A percentile compares a stretch with the other conserved stretches of the same genome.
These are phyloP conservation scores for Masnerella sp. DNA, from an alignment of 2,888 invertebrate species.

Conservation along the genomic window DNA sequence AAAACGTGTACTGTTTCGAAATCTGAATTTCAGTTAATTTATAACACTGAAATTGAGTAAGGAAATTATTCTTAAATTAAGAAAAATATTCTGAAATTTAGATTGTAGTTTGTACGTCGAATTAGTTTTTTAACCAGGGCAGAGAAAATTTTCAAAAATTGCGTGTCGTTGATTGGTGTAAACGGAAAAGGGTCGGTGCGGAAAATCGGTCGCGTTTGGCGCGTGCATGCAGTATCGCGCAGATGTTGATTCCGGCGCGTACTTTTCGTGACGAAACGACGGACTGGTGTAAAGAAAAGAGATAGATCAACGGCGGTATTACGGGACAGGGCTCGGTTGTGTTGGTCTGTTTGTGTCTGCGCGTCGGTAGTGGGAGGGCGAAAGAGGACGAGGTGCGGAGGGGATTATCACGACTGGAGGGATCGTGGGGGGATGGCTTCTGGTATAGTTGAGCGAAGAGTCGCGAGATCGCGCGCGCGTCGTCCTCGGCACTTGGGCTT, in stretches of 20 bases:
- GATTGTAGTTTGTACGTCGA: no score
- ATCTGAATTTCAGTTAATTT: no score
- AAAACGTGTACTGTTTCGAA: no score
- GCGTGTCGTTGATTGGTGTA: no score
- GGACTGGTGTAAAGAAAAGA: conserved; percentile 44
- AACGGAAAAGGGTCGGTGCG: no score
- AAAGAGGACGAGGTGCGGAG: conserved; percentile 78
- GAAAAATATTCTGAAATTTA: no score
- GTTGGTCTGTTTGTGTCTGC: conserved; percentile 61
- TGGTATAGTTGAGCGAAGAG: conserved; percentile 69
- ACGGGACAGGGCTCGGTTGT: conserved; percentile 57
- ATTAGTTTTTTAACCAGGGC: no score
- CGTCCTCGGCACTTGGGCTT: conserved; percentile 77
- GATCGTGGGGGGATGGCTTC: conserved; percentile 63
- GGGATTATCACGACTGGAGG: conserved; percentile 64
- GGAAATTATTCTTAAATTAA: no score
- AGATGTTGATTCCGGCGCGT: conserved; percentile 28
- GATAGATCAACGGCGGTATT: conserved; percentile 46
- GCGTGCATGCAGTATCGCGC: conserved; percentile 13
- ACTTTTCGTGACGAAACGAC: conserved; percentile 36
- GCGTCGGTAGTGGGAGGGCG: conserved; percentile 77
- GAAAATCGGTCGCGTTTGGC: no score
- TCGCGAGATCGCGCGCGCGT: conserved; percentile 80
- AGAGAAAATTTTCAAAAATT: no score
- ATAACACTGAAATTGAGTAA: no score